A percentile compares a stretch with the other conserved stretches of the same genome.
phyloP scores from a whole-genome alignment of 2,113 vertebrate genomes.

The Chloropsis cyanopogon region DNA sequence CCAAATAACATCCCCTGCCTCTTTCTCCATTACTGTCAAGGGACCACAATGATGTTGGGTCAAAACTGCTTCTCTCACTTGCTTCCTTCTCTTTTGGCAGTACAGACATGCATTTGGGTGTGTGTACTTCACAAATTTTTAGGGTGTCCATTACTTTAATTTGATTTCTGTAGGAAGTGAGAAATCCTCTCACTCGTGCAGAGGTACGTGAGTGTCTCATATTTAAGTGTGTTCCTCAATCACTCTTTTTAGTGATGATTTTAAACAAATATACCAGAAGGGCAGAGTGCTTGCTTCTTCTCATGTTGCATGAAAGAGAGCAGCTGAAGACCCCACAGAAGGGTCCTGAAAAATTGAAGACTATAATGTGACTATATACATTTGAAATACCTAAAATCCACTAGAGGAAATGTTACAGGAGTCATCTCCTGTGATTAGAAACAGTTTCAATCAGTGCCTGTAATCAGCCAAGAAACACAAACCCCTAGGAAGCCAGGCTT shows the following conservation, averaged over 20 bases:
- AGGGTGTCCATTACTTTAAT: background rate
- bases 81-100: background rate
- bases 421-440: background rate
- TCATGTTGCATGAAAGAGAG: background rate
- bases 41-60: rapidly evolving
- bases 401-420: background rate
- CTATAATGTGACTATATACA: background rate
- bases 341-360: background rate
- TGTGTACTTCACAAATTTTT: background rate
- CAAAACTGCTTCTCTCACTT: background rate
- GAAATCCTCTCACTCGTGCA: background rate
- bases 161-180: background rate
- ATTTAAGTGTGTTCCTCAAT: background rate
- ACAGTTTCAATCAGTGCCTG: background rate
- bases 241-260: background rate
- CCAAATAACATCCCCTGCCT: background rate
- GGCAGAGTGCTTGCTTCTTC: background rate
- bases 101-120: background rate
- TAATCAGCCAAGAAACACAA: slow-evolving; percentile 42
- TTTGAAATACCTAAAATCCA: background rate
- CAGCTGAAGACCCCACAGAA: background rate
- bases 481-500: background rate
- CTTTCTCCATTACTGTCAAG: rapidly evolving
- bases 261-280: background rate
- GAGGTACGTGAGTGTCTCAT: background rate